Percentiles rank a stretch among this genome's conserved stretches.
phyloP scores from a whole-genome alignment of 2,797 vertebrate species.

The Tapirus indicus region DNA sequence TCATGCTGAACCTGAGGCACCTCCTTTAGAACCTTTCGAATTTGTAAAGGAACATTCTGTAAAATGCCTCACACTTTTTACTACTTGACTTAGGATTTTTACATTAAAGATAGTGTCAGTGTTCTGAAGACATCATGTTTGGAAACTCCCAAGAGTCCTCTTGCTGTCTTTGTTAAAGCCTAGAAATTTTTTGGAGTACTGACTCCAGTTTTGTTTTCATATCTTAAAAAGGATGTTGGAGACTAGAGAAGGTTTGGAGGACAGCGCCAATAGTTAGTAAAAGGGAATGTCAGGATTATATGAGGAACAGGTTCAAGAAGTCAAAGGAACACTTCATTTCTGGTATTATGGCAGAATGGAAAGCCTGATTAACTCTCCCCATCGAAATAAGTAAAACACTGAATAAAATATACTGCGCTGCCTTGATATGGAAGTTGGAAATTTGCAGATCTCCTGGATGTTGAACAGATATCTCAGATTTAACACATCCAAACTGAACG shows the following conservation, averaged over 20 bases:
- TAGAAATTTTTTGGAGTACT: constrained; percentile 18
- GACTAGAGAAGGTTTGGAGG: not conserved
- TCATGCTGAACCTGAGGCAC: not conserved
- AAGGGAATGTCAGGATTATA: not conserved
- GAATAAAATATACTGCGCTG: constrained; percentile 14
- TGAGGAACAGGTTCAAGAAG: constrained; percentile 19
- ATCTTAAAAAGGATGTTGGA: constrained; percentile 49
- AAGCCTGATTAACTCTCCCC: not conserved
- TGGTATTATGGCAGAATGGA: not conserved
- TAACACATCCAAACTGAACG: not conserved
- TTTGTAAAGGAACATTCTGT: constrained; percentile 43
- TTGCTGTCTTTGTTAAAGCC: constrained; percentile 49
- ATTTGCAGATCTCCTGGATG: not conserved
- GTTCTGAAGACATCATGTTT: constrained; percentile 39
- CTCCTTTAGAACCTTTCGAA: constrained; percentile 43
- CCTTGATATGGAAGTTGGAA: not conserved
- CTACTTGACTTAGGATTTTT: constrained; percentile 42
- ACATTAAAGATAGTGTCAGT: constrained; percentile 30
- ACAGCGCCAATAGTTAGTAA: not conserved
- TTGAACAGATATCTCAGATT: not conserved
- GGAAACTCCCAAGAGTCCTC: not conserved
- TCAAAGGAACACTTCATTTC: constrained; percentile 15
- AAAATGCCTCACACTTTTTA: constrained; percentile 13
- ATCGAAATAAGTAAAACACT: constrained; percentile 54
- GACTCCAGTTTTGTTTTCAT: constrained; percentile 47